phyloP scores from a whole-genome alignment of 2,888 invertebrate species.

The Apeira syringaria region DNA sequence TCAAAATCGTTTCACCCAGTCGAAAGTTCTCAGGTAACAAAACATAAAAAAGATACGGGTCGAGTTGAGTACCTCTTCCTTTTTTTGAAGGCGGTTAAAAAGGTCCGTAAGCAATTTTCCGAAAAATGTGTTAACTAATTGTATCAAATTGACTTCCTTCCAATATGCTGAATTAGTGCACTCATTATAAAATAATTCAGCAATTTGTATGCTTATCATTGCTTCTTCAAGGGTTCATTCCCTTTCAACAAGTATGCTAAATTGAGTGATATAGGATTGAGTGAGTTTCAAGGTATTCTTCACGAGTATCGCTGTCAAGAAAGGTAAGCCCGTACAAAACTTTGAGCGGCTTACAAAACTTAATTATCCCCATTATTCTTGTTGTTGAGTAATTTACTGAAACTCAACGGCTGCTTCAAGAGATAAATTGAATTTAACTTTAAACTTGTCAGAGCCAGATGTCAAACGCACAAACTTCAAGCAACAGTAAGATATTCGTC shows the following conservation, averaged over 20 bases:
- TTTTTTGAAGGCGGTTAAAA: no score
- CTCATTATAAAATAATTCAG: no score
- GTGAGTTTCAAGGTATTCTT: slow-evolving; percentile 15
- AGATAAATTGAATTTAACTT: slow-evolving; percentile 47
- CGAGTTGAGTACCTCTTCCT: no score
- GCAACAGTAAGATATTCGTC: slow-evolving; percentile 34
- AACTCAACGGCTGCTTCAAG: slow-evolving; percentile 35
- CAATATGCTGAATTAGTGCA: no score
- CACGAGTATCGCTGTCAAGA: slow-evolving; percentile 21
- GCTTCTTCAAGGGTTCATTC: no score
- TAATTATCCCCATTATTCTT: slow-evolving; percentile 38
- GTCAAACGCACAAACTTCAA: slow-evolving; percentile 43
- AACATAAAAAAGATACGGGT: no score
- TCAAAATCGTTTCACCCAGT: no score
- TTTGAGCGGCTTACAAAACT: slow-evolving; percentile 31
- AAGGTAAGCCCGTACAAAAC: slow-evolving; percentile 25
- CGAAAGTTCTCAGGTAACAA: no score
- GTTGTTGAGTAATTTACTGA: slow-evolving; percentile 39
- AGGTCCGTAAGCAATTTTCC: no score
- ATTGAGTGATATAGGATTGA: not conserved
- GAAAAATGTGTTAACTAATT: no score
- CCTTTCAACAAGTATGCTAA: not conserved
- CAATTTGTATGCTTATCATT: no score
- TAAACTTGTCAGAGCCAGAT: slow-evolving; percentile 45
- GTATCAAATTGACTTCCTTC: no score